Conservation (phyloP, 2,113 vertebrate species). For the Sylvia atricapilla region DNA sequence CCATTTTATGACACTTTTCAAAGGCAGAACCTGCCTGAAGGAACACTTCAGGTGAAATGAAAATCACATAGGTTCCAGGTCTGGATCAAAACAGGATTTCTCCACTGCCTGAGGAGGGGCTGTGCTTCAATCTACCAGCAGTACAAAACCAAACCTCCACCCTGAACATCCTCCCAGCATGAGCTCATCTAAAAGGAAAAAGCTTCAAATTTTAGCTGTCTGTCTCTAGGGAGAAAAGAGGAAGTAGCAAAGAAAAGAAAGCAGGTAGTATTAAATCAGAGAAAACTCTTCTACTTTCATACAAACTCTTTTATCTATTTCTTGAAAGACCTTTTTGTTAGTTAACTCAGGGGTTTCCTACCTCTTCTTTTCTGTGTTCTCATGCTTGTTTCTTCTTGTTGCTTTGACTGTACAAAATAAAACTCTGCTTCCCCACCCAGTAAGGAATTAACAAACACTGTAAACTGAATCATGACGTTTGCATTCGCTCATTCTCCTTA, state of each 20-base stretch:
- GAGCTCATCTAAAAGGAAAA: not conserved
- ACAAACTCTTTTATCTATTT: not conserved
- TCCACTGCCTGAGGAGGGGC: not conserved
- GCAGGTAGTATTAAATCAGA: not conserved
- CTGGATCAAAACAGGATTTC: not conserved
- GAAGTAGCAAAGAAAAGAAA: not conserved
- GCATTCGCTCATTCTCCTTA: not conserved
- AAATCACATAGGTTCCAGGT: not conserved
- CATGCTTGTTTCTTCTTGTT: not conserved
- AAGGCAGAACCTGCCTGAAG: not conserved
- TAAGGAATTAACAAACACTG: not conserved
- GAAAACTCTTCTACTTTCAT: not conserved
- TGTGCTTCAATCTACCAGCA: not conserved
- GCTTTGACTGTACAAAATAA: not conserved
- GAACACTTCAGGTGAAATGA: rapidly evolving
- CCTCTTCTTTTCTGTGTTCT: not conserved
- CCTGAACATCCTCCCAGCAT: not conserved
- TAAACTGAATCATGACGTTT: not conserved
- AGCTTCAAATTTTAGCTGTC: not conserved
- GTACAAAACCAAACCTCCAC: not conserved
- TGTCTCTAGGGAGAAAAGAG: not conserved
- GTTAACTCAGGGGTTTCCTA: not conserved
- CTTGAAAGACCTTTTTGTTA: not conserved
- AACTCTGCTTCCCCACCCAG: not conserved
- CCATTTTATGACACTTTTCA: not conserved